Evolutionary conservation across 2,113 vertebrate genomes (phyloP).

Genomic region (Sphaerodactylus townsendi): DNA sequence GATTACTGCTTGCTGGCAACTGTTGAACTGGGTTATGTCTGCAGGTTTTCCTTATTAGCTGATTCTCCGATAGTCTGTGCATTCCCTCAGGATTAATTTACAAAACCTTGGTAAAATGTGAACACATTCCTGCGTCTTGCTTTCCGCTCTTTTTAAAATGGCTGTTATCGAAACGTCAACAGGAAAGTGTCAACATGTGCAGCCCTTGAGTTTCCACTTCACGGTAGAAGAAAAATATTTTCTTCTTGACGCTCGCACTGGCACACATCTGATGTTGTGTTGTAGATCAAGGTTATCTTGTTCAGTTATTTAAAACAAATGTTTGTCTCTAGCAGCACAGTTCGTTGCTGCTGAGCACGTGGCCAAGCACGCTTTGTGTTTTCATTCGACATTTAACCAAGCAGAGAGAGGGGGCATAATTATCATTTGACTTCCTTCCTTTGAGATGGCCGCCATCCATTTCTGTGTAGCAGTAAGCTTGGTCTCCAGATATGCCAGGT

Average conservation of each 20-base stretch:
- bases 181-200: not conserved
- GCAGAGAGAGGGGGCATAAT: constrained; percentile 11
- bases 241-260: not conserved
- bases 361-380: not conserved
- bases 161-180: not conserved
- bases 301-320: not conserved
- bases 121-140: not conserved
- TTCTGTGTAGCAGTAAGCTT: too few species aligned
- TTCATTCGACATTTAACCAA: constrained; percentile 10
- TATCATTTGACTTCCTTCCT: not conserved
- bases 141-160: constrained; percentile 19
- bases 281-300: not conserved
- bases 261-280: not conserved
- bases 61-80: not conserved
- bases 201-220: not conserved
- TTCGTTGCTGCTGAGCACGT: not conserved
- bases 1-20: not conserved
- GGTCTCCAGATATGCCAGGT: too few species aligned
- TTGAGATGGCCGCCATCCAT: too few species aligned
- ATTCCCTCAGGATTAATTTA: constrained; percentile 17
- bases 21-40: not conserved
- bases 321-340: not conserved
- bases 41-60: constrained; percentile 11
- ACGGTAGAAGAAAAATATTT: not conserved
- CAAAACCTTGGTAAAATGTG: constrained; percentile 23